Percentiles rank a stretch among this genome's conserved stretches.
phyloP scores from a whole-genome alignment of 2,113 vertebrate species.

The Rhizomys pruinosus region DNA sequence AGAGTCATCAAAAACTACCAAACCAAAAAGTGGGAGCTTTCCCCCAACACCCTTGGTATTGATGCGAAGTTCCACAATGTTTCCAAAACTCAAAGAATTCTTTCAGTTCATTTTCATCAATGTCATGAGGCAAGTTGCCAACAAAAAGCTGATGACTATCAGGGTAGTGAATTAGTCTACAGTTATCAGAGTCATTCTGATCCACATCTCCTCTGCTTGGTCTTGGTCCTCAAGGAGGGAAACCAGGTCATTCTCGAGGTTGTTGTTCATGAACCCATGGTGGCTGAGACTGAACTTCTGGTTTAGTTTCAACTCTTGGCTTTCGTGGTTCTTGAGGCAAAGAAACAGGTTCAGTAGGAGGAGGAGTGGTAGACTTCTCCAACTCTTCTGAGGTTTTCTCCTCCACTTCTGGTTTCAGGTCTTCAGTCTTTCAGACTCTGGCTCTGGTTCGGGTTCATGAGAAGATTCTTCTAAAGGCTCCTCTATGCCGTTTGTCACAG shows the following conservation, averaged over 20 bases:
- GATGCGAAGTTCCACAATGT: constrained; percentile 96
- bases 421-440: background rate
- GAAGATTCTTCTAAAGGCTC: background rate
- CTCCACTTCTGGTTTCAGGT: background rate
- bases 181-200: constrained; percentile 92
- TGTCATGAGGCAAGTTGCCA: constrained; percentile 95
- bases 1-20: too few relatives aligned
- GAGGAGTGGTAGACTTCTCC: background rate
- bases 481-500: background rate
- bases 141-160: constrained; percentile 98
- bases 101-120: constrained; percentile 94
- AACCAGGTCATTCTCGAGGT: constrained; percentile 92
- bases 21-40: constrained; percentile 97
- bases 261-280: constrained; percentile 94
- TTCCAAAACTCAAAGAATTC: constrained; percentile 97
- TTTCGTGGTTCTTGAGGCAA: constrained; percentile 61
- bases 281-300: constrained; percentile 90
- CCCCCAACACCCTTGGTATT: constrained; percentile 98
- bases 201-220: constrained; percentile 92
- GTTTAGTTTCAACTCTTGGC: constrained; percentile 93
- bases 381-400: background rate
- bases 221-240: constrained; percentile 92
- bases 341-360: background rate
- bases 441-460: background rate
- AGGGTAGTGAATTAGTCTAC: constrained; percentile 92